phyloP scores from a whole-genome alignment of 2,113 vertebrate genomes.

The Penelope pileata region DNA sequence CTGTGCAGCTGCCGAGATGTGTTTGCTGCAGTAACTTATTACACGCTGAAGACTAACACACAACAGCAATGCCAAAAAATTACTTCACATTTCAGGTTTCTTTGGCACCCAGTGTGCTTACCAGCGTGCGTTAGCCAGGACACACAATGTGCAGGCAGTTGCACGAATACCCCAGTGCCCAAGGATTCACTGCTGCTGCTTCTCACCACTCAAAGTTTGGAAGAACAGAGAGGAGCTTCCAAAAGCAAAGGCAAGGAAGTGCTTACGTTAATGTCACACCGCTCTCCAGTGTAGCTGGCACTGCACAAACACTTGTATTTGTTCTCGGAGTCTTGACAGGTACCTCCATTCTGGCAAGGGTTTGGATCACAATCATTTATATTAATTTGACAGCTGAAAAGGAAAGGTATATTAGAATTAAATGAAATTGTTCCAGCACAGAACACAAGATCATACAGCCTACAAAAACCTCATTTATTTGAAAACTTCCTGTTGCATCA shows the following conservation, averaged over 20 bases:
- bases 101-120: background rate
- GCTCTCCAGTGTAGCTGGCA: constrained; percentile 82
- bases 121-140: background rate
- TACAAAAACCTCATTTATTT: background rate
- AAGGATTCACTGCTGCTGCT: background rate
- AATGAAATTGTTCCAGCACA: background rate
- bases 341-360: constrained; percentile 92
- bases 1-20: background rate
- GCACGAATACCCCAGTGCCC: accelerated
- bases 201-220: background rate
- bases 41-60: background rate
- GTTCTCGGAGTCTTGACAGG: constrained; percentile 84
- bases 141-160: accelerated
- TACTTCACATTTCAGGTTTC: background rate
- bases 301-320: constrained; percentile 87
- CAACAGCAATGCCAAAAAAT: background rate
- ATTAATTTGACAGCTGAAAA: constrained; percentile 86
- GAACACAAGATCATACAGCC: background rate
- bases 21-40: background rate
- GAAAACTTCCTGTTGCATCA: background rate
- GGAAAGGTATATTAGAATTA: background rate
- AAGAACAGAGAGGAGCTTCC: background rate
- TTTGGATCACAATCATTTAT: constrained; percentile 85
- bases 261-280: constrained; percentile 89
- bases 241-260: background rate